A percentile compares a stretch with the other conserved stretches of the same genome.
Evolutionary conservation across 2,888 invertebrate species (phyloP).

Genomic region (Apoderus coryli): DNA sequence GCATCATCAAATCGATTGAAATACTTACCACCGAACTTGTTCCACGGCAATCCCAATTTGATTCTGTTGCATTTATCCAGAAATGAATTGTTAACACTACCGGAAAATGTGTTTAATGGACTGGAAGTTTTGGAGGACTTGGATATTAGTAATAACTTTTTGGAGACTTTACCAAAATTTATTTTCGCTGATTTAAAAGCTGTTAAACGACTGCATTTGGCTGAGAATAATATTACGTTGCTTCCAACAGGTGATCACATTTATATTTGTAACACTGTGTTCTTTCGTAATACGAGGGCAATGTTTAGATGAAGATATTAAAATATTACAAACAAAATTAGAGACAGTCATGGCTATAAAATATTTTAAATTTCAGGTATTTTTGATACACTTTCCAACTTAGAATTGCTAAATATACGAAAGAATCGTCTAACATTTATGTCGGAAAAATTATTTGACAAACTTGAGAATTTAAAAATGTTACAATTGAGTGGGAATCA

Average conservation of each 20-base stretch:
- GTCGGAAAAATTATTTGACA: slow-evolving; percentile 35
- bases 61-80: slow-evolving; percentile 51
- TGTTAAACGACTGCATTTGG: slow-evolving; percentile 48
- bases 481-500: background rate
- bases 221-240: slow-evolving; percentile 50
- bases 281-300: no score
- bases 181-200: slow-evolving; percentile 40
- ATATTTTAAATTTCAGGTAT: slow-evolving; percentile 31
- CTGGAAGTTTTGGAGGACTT: slow-evolving; percentile 47
- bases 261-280: no score
- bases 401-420: slow-evolving; percentile 40
- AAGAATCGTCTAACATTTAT: slow-evolving; percentile 39
- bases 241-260: slow-evolving; percentile 40
- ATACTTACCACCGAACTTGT: slow-evolving; percentile 41
- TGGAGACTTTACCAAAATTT: slow-evolving; percentile 42
- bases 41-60: slow-evolving; percentile 41
- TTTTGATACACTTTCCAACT: slow-evolving; percentile 36
- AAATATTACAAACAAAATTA: no score
- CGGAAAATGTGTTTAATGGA: slow-evolving; percentile 41
- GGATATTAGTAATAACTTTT: slow-evolving; percentile 53
- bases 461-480: slow-evolving; percentile 33
- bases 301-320: no score
- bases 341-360: no score
- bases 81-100: slow-evolving; percentile 45
- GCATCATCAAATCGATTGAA: slow-evolving; percentile 50